Evolutionary conservation across 2,888 invertebrate genomes (phyloP), one percentile per base, ranked within the genome.

Genomic region (Drosophila maculinotata): DNA sequence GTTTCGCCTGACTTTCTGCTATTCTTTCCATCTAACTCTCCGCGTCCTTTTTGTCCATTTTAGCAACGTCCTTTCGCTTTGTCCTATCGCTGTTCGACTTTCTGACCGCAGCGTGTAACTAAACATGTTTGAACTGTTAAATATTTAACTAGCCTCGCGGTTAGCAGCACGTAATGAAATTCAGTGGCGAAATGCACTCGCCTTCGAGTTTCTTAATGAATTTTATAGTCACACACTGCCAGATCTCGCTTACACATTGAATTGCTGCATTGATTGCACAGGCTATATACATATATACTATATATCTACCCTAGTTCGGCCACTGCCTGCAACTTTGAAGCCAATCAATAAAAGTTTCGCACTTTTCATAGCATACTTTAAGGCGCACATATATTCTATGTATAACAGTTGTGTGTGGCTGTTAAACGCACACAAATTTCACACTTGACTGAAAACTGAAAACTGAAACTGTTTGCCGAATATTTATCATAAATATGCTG

Each of bases 61-160:
- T 35, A 8, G 33, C 33, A 35, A 35, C 20, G 20, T 20, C 20
- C 20, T 20, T 20, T 35, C 9, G 48, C 44, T 49, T 53, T 66
- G 58, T 52, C 45, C 33, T 68, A n/a, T n/a, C n/a, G n/a, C n/a
- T n/a, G n/a, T 39, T 58, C 72, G 69, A 56, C 59, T 59, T 69
- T 72, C 69, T 53, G 63, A 54, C 74, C 70, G 39, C 69, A 66
- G 51, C 47, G 52, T 64, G 65, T 67, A 63, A 64, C 63, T 51
- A 68, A 83, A 81, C 79, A 76, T 67, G 84, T 68, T 76, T 67
- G 65, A 77, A 59, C 64, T 80, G 58, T 75, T 80, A 57, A 85
- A 85, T 83, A 83, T 85, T 83, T 83, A 76, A 80, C 71, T 49
- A 76, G 83, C 69, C 76, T 66, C 59, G 82, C 75, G 83, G 83